Percentiles rank a stretch among this genome's conserved stretches.
Evolutionary conservation across 2,113 vertebrate genomes (phyloP).

Genomic region (Solea senegalensis): DNA sequence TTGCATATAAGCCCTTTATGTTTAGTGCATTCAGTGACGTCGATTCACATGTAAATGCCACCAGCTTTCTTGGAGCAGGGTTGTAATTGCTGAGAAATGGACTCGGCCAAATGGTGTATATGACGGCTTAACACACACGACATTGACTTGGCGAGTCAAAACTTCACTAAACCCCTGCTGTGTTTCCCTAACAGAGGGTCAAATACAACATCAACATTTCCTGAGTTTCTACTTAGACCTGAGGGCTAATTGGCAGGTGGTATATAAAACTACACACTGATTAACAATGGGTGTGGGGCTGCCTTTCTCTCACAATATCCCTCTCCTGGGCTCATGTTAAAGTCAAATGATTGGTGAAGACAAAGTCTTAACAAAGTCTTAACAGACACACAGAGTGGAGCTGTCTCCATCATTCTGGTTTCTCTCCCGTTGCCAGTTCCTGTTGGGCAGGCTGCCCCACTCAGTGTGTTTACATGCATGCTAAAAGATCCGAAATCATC

Average conservation of each 20-base stretch:
- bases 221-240: constrained; percentile 25
- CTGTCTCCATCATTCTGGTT: constrained; percentile 11
- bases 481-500: no score
- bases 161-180: constrained; percentile 26
- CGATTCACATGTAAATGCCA: constrained; percentile 80
- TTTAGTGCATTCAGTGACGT: constrained; percentile 50
- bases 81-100: constrained; percentile 67
- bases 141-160: constrained; percentile 52
- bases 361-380: constrained; percentile 15
- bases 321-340: constrained; percentile 17
- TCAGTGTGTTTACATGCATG: not conserved
- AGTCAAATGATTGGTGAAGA: constrained; percentile 47
- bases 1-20: constrained; percentile 51
- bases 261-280: constrained; percentile 64
- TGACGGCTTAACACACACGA: constrained; percentile 61
- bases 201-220: constrained; percentile 52
- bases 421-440: constrained; percentile 61
- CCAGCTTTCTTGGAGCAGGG: constrained; percentile 35
- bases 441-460: constrained; percentile 56
- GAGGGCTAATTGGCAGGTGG: constrained; percentile 50
- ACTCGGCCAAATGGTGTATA: constrained; percentile 55
- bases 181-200: constrained; percentile 45
- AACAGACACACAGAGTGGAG: constrained; percentile 7
- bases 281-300: constrained; percentile 54
- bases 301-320: constrained; percentile 36